These are phyloP conservation scores for Campoplex capitator DNA, from an alignment of 2,888 invertebrate genomes.

Conservation along the genomic window DNA sequence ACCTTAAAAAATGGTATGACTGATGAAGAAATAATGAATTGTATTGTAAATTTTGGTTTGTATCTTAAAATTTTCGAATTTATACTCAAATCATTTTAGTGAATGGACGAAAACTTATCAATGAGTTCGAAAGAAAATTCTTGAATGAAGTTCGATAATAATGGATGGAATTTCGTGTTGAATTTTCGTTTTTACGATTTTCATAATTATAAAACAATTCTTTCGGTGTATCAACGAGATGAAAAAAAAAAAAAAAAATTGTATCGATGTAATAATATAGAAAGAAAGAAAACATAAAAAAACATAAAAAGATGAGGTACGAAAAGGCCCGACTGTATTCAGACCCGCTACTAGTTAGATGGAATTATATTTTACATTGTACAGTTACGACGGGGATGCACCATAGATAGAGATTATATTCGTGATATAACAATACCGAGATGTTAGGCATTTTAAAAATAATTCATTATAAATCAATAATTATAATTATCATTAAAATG, in stretches of 20 bases:
- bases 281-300: not conserved
- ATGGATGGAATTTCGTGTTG: not conserved
- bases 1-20: not conserved
- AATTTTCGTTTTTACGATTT: not conserved
- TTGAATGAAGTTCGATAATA: not conserved
- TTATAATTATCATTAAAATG: slow-evolving; percentile 51
- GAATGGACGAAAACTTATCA: not conserved
- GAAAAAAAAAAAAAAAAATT: not conserved
- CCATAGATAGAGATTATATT: slow-evolving; percentile 77
- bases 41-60: no score
- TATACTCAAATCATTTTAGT: not conserved
- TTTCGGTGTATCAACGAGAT: not conserved
- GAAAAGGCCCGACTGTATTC: slow-evolving; percentile 76
- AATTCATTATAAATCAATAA: slow-evolving; percentile 21
- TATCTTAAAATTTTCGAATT: not conserved
- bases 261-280: not conserved
- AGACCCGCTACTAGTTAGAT: slow-evolving; percentile 81
- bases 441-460: slow-evolving; percentile 59
- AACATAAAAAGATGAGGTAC: slow-evolving; percentile 41
- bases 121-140: not conserved
- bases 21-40: not conserved
- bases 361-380: slow-evolving; percentile 84
- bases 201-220: not conserved
- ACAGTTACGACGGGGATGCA: slow-evolving; percentile 79
- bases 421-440: slow-evolving; percentile 65